Evolutionary conservation across 2,888 invertebrate genomes (phyloP), one percentile per base, ranked within the genome.

Genomic region (Ormyrus pomaceus): DNA sequence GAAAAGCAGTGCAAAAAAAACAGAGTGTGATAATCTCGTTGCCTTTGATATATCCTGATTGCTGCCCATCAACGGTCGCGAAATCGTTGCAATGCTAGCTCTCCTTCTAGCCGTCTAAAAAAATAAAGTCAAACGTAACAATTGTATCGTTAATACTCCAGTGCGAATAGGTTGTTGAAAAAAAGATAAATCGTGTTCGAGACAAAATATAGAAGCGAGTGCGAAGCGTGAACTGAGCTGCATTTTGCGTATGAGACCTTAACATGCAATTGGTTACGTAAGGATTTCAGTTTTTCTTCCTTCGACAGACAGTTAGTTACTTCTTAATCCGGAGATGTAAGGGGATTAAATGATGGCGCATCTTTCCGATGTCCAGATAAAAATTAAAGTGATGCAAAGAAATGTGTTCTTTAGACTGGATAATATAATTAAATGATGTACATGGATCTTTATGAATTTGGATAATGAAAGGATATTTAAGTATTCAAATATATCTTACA

Each of bases 21-120:
- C 48, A 66, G 46, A 72, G 64, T 62, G 10, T 76, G 71, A 59
- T 79, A 59, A 81, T 82, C 83, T 85, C 82, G 85, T 88, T 89
- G 88, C 89, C 88, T 90, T 90, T 84, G 86, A 82, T 71, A 85
- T 83, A 62, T 89, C 90, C 82, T 87, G 88, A 46, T 85, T 83
- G 77, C 78, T 87, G 82, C 87, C 88, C 77, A 91, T 88, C 74
- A 81, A 46, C 50, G 91, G 91, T 84, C 92, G 91, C 34, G 91
- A 91, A 82, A 92, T 91, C 72, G 92, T 91, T 7, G 93, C 92
- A 81, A 93, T 92, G 85, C 93, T 93, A 72, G 93, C 93, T 83
- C 93, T 89, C 85, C 93, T 89, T 85, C 88, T 91, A 84, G 91
- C 90, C 81, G 91, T 89, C 87, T 90, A 87, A 77, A 88, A 88